phyloP scores from a whole-genome alignment of 2,888 invertebrate species.

The Cantharis nigra region DNA sequence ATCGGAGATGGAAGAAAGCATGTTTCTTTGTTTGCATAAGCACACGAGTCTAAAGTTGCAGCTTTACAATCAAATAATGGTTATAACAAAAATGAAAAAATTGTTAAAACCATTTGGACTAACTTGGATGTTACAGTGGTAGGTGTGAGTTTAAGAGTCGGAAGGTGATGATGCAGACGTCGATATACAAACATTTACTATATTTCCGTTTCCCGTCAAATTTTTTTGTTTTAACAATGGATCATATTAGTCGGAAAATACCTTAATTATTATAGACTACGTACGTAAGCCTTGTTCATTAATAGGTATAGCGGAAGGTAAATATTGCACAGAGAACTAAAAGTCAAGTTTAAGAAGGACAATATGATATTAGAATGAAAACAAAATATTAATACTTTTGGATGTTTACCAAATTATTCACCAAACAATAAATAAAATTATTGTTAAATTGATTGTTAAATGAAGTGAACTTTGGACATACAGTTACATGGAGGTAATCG shows the following conservation, averaged over 20 bases:
- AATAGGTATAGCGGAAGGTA: not conserved
- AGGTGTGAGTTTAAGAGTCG: constrained; percentile 41
- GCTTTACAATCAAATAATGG: constrained; percentile 17
- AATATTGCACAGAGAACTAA: not conserved
- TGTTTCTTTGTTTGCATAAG: constrained; percentile 29
- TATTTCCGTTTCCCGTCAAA: constrained; percentile 48
- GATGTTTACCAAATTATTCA: not conserved
- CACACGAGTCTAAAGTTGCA: constrained; percentile 20
- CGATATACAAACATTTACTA: constrained; percentile 44
- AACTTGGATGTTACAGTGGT: constrained; percentile 29
- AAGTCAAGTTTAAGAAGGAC: not conserved
- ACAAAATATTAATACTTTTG: not conserved
- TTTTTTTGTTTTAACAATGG: constrained; percentile 9
- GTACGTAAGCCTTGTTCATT: not conserved
- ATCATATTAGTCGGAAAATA: not conserved
- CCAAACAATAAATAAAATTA: not conserved
- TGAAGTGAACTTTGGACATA: not conserved
- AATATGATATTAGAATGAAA: not conserved
- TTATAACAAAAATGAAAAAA: not conserved
- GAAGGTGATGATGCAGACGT: constrained; percentile 41
- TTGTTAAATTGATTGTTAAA: not conserved
- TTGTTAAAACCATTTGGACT: constrained; percentile 17
- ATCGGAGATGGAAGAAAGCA: not conserved
- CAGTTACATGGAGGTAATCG: not conserved
- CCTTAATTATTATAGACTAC: not conserved